Base-by-base conservation (phyloP, 2,888 invertebrate species). In the Belgica antarctica region DNA sequence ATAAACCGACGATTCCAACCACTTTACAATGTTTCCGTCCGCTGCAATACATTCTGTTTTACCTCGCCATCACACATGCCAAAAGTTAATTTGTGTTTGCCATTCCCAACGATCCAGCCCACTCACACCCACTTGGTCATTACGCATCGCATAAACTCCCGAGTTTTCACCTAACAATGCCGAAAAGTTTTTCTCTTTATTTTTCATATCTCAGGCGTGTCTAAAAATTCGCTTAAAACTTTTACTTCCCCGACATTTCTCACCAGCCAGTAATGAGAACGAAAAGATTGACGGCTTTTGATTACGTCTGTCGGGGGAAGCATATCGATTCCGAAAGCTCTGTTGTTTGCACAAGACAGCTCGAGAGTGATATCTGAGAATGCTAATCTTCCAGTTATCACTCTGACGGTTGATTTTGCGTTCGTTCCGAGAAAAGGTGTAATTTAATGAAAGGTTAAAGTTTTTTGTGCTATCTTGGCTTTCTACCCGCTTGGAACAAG, bases 271-370 rank as follows among this genome's bases (percentile, higher is more conserved):
- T 52, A 52, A 52, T 52, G 52, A 52, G 12, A 52, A 52, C 15
- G 22, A 52, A 52, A 19, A 59, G 59, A 59, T 59, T 59, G 59
- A 25, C 59, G 59, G n/a, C 25, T 25, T 52, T 27, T 59, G 59
- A 59, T 59, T 52, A 52, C 25, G 59, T 27, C 59, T n/a, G 59
- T 15, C 27, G 4, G 5, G 5, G 12, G 12, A 4, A 5, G 5
- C 19, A 17, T 52, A 52, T 52, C 52, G 52, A 52, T 52, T 52
- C 22, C 15, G 12, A 41, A 41, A n/a, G 17, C 52, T 22, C 12
- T n/a, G 5, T 46, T 15, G 15, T 4, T n/a, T 46, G 7, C 46
- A n/a, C 46, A 46, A 46, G 46, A n/a, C 12, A 31, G n/a, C 52
- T 52, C 19, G 7, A 22, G n/a, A 10, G 52, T n/a, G 17, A 7